phyloP scores from a whole-genome alignment of 2,113 vertebrate genomes.

The Nanger granti region DNA sequence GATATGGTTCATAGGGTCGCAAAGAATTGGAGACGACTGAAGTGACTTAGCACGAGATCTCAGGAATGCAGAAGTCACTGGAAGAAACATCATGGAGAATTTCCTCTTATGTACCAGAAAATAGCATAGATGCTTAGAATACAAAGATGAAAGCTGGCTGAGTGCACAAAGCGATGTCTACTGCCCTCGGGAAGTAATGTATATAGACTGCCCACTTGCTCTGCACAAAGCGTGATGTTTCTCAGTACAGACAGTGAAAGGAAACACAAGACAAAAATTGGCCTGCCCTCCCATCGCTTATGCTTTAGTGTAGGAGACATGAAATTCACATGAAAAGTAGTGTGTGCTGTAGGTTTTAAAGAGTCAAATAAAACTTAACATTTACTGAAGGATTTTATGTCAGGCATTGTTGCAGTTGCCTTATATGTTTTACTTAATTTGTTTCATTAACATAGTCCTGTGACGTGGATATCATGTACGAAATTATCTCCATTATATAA shows the following conservation, averaged over 20 bases:
- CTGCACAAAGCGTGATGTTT: not conserved
- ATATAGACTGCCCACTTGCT: too few relatives aligned
- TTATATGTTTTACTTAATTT: not conserved
- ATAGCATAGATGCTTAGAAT: not conserved
- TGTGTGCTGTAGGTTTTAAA: not conserved
- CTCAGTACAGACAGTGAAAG: not conserved
- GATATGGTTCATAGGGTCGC: not conserved
- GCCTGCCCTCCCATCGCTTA: not conserved
- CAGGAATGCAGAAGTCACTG: not conserved
- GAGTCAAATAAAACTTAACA: not conserved
- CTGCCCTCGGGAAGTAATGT: not conserved
- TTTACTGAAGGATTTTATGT: not conserved
- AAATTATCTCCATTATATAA: not conserved
- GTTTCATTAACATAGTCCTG: not conserved
- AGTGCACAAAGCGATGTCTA: not conserved
- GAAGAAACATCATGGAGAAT: not conserved
- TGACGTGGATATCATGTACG: not conserved
- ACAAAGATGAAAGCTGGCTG: not conserved
- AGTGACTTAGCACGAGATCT: not conserved
- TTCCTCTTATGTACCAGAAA: not conserved
- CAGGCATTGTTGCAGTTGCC: not conserved
- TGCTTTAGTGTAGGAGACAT: not conserved
- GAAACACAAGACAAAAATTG: rapidly evolving
- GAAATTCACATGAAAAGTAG: not conserved
- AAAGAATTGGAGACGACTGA: not conserved